Percentiles rank a stretch among this genome's conserved stretches.
Conservation (phyloP, 2,797 vertebrate species). For the Anguilla obscura region DNA sequence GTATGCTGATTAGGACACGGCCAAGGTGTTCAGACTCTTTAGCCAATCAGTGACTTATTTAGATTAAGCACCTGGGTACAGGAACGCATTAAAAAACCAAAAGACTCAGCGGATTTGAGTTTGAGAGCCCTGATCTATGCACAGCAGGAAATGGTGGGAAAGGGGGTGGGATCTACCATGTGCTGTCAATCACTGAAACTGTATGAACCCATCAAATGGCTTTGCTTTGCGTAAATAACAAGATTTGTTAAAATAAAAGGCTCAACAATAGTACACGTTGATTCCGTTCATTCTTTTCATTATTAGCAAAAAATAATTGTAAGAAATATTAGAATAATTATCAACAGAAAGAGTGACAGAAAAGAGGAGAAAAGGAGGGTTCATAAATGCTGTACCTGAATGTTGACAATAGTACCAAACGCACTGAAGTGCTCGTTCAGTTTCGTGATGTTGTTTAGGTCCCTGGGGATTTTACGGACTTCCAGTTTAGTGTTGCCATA, state of each 20-base stretch:
- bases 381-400: constrained; percentile 79
- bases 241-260: background rate
- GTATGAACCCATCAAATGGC: background rate
- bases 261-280: background rate
- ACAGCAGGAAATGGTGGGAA: background rate
- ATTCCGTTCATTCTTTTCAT: background rate
- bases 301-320: background rate
- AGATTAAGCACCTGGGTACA: background rate
- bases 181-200: background rate
- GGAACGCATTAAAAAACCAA: background rate
- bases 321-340: background rate
- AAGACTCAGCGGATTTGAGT: background rate
- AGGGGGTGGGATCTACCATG: background rate
- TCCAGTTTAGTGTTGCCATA: constrained; percentile 95
- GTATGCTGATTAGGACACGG: no score
- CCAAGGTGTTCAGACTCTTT: background rate
- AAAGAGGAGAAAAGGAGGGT: background rate
- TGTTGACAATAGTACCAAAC: constrained; percentile 97
- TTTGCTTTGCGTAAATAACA: background rate
- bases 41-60: background rate
- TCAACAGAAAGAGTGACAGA: background rate
- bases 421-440: constrained; percentile 98
- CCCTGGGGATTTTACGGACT: constrained; percentile 91
- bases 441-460: constrained; percentile 94
- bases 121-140: background rate